Evolutionary conservation across 2,797 vertebrate species (phyloP).

Genomic region (Lates japonicus): DNA sequence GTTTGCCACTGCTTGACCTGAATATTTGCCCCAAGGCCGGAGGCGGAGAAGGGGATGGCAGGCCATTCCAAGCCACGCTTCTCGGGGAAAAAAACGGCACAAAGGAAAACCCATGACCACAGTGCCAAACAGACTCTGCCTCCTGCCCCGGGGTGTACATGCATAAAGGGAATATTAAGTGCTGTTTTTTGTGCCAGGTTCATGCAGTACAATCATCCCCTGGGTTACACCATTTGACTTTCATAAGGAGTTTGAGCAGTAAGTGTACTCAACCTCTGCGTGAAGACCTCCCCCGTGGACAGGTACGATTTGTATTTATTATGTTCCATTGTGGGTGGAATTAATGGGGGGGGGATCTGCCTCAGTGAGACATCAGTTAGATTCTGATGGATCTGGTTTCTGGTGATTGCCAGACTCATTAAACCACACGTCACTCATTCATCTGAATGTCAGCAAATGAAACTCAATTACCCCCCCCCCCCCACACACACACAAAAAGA

Average conservation of each 20-base stretch:
- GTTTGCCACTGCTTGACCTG: constrained; percentile 75
- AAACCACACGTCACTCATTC: constrained; percentile 35
- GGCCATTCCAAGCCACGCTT: constrained; percentile 64
- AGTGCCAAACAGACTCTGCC: constrained; percentile 60
- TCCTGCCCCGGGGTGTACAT: constrained; percentile 51
- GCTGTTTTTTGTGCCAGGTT: constrained; percentile 56
- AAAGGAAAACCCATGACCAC: constrained; percentile 55
- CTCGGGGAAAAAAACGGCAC: constrained; percentile 42
- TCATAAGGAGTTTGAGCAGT: constrained; percentile 72
- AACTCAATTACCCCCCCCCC: constrained; percentile 33
- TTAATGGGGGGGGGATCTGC: constrained; percentile 42
- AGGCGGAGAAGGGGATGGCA: constrained; percentile 49
- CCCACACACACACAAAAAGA: constrained; percentile 9
- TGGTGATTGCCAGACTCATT: constrained; percentile 27
- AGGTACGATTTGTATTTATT: constrained; percentile 56
- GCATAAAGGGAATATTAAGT: constrained; percentile 63
- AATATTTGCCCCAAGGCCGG: constrained; percentile 71
- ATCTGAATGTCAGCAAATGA: constrained; percentile 50
- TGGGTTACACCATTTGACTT: constrained; percentile 70
- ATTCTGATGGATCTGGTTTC: constrained; percentile 25
- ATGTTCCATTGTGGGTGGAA: constrained; percentile 47
- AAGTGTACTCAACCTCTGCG: constrained; percentile 76
- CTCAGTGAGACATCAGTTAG: constrained; percentile 25
- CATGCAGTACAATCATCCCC: constrained; percentile 58
- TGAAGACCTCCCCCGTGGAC: constrained; percentile 60